Percentiles rank a stretch among this genome's conserved stretches.
phyloP scores from a whole-genome alignment of 2,888 invertebrate species.

The Actias luna region DNA sequence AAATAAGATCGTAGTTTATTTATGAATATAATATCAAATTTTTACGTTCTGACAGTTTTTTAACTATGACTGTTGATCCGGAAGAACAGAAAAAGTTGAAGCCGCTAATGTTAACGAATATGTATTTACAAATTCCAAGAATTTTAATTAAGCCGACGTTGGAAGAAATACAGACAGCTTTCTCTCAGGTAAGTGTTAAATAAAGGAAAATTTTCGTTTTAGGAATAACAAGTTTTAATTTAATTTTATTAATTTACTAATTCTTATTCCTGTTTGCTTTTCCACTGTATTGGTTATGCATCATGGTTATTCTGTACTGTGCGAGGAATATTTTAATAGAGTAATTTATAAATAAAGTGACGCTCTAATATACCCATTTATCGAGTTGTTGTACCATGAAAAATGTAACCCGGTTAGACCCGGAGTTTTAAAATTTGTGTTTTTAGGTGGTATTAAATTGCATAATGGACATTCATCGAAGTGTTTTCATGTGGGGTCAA shows the following conservation, averaged over 20 bases:
- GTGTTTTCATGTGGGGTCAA: slow-evolving; percentile 90
- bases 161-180: slow-evolving; percentile 87
- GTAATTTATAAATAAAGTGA: no score
- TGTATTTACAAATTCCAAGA: slow-evolving; percentile 85
- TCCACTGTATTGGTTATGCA: no score
- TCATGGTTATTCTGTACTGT: no score
- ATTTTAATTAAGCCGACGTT: slow-evolving; percentile 83
- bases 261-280: not conserved
- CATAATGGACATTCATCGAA: slow-evolving; percentile 87
- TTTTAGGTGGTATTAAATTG: slow-evolving; percentile 80
- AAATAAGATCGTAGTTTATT: no score
- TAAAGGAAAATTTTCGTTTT: not conserved
- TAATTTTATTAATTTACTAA: not conserved
- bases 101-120: slow-evolving; percentile 83
- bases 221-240: not conserved
- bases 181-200: slow-evolving; percentile 77
- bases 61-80: slow-evolving; percentile 73
- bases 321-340: no score
- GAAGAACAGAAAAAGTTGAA: slow-evolving; percentile 71
- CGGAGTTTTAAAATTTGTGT: slow-evolving; percentile 1
- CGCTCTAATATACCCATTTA: no score
- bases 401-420: not conserved
- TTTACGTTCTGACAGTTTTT: slow-evolving; percentile 47
- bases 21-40: not conserved
- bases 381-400: no score